These are phyloP conservation scores for Chelon auratus DNA, from an alignment of 2,797 vertebrate species.

Conservation along the genomic window DNA sequence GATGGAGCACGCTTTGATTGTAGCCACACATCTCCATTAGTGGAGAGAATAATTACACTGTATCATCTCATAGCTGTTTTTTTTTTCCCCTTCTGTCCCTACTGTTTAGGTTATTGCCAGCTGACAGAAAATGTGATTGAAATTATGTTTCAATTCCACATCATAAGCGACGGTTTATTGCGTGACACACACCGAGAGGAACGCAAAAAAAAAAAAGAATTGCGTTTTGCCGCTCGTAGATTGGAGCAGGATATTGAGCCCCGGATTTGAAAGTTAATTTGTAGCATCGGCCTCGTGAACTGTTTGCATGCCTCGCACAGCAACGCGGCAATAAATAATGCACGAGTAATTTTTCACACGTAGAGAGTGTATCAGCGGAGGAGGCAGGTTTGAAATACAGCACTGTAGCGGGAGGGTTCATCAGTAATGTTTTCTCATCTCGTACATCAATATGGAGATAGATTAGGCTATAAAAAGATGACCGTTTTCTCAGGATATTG, in stretches of 20 bases:
- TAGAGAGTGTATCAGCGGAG: constrained; percentile 1
- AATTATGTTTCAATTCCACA: constrained; percentile 9
- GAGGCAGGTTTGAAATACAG: constrained; percentile 4
- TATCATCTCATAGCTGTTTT: constrained; percentile 29
- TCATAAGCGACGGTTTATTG: neutral
- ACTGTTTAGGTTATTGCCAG: constrained; percentile 10
- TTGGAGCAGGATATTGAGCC: constrained; percentile 19
- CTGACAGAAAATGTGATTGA: constrained; percentile 10
- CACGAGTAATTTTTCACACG: constrained; percentile 19
- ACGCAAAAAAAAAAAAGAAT: neutral
- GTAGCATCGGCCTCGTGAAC: neutral
- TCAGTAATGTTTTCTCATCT: constrained; percentile 31
- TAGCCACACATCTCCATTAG: constrained; percentile 63
- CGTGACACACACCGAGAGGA: neutral
- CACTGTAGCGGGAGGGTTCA: constrained; percentile 10
- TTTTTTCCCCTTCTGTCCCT: neutral
- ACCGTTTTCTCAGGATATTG: constrained; percentile 2
- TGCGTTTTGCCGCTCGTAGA: neutral
- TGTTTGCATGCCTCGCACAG: neutral
- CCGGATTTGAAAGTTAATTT: constrained; percentile 7
- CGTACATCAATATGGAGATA: neutral
- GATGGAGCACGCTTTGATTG: constrained; percentile 54
- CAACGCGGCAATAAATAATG: constrained; percentile 1
- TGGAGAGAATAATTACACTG: constrained; percentile 52
- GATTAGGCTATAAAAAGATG: neutral